phyloP scores from a whole-genome alignment of 2,113 vertebrate species.

The Anoura caudifer region DNA sequence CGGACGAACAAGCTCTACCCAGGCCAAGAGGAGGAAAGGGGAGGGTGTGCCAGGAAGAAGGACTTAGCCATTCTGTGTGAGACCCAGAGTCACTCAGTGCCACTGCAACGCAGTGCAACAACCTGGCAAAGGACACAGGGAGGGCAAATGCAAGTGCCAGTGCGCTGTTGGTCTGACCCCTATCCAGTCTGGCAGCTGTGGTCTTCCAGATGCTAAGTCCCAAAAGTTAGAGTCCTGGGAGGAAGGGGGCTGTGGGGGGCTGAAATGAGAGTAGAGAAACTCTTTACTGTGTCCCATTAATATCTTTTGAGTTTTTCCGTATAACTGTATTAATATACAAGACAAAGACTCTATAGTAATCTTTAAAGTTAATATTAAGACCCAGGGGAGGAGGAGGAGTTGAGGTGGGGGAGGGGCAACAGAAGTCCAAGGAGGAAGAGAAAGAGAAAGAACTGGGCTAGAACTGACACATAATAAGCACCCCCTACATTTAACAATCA shows the following conservation, averaged over 20 bases:
- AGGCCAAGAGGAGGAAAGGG: not conserved
- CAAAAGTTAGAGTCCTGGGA: not conserved
- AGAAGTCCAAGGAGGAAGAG: not conserved
- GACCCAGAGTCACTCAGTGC: not conserved
- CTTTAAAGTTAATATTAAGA: not conserved
- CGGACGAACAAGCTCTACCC: not conserved
- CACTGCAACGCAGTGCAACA: accelerated
- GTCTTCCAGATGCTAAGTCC: not conserved
- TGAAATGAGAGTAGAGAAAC: not conserved
- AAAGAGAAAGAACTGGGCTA: not conserved
- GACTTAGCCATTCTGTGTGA: accelerated
- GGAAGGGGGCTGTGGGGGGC: not conserved
- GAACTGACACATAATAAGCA: not conserved
- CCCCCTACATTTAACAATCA: accelerated
- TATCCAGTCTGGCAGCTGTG: no score
- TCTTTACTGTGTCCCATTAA: not conserved
- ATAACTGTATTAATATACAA: not conserved
- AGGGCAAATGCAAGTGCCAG: accelerated
- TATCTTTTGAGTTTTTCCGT: not conserved
- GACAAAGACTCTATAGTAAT: not conserved
- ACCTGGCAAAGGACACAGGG: accelerated
- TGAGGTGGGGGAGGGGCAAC: no score
- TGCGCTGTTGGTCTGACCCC: no score
- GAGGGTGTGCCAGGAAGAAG: not conserved
- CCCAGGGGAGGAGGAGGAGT: no score